A percentile compares a stretch with the other conserved stretches of the same genome.
These are phyloP conservation scores for Leptobrachium leishanense DNA, from an alignment of 2,113 vertebrate genomes.

Conservation along the genomic window DNA sequence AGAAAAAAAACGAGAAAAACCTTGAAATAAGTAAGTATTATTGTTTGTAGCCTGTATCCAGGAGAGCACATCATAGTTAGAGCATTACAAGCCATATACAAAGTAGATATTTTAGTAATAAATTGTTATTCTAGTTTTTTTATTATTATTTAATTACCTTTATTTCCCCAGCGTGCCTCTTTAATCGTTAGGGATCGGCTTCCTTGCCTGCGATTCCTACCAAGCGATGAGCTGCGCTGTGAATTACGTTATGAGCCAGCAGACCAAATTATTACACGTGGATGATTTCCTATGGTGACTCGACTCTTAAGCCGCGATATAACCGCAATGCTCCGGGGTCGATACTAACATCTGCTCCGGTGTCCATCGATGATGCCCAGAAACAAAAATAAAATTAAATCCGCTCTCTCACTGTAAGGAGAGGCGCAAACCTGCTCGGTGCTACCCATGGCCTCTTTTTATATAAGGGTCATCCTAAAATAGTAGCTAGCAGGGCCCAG, in stretches of 20 bases:
- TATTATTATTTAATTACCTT: conserved; percentile 12
- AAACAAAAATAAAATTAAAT: too few relatives aligned
- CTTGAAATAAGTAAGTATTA: background rate
- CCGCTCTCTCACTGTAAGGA: too few relatives aligned
- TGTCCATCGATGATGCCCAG: too few relatives aligned
- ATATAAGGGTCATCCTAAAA: too few relatives aligned
- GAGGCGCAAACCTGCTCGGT: too few relatives aligned
- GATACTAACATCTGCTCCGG: too few relatives aligned
- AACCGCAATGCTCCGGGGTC: too few relatives aligned
- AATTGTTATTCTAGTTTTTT: conserved; percentile 12
- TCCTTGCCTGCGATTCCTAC: background rate
- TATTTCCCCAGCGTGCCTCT: background rate
- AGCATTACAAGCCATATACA: conserved; percentile 7
- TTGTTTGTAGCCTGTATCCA: conserved; percentile 29
- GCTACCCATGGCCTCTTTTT: too few relatives aligned
- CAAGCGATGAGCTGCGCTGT: background rate
- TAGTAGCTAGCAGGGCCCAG: too few relatives aligned
- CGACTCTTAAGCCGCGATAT: too few relatives aligned
- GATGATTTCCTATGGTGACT: too few relatives aligned
- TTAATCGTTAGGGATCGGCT: background rate
- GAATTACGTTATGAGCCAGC: background rate
- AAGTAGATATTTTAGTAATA: conserved; percentile 7
- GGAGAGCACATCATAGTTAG: background rate
- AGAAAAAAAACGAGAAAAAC: background rate
- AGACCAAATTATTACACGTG: background rate